Percentiles rank a stretch among this genome's conserved stretches.
phyloP scores from a whole-genome alignment of 92 coral and sea anemone genomes.

The Isaurus tuberculatus region DNA sequence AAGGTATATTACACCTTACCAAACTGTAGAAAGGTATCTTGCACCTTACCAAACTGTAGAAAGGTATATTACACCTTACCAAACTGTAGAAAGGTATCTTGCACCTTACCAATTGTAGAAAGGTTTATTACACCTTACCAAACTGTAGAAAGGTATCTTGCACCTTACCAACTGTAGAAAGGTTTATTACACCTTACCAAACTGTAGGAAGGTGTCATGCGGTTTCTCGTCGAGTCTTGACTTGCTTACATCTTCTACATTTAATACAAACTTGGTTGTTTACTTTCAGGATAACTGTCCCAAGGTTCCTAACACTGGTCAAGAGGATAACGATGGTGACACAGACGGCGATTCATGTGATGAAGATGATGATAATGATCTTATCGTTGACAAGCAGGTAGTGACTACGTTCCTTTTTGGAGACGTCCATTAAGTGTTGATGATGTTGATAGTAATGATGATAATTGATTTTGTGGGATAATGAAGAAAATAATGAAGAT shows the following conservation, averaged over 20 bases:
- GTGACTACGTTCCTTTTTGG: background rate
- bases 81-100: constrained; percentile 56
- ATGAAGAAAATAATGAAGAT: no score
- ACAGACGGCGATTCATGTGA: constrained; percentile 84
- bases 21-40: no score
- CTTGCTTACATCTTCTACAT: background rate
- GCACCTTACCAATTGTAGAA: background rate
- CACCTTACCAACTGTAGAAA: background rate
- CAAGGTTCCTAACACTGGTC: constrained; percentile 87
- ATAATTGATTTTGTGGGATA: no score
- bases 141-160: constrained; percentile 78
- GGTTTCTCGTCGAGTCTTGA: background rate
- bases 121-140: constrained; percentile 63
- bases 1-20: constrained; percentile 50
- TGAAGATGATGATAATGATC: constrained; percentile 79
- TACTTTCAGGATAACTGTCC: constrained; percentile 88
- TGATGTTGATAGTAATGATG: no score
- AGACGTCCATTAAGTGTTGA: background rate
- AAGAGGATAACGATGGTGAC: constrained; percentile 85
- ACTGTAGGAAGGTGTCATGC: background rate
- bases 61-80: constrained; percentile 63
- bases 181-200: background rate
- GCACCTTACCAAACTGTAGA: no score
- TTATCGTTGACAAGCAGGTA: constrained; percentile 64
- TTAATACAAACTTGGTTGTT: background rate